phyloP scores from a whole-genome alignment of 2,888 invertebrate species.

The Cosmorhoe ocellata region DNA sequence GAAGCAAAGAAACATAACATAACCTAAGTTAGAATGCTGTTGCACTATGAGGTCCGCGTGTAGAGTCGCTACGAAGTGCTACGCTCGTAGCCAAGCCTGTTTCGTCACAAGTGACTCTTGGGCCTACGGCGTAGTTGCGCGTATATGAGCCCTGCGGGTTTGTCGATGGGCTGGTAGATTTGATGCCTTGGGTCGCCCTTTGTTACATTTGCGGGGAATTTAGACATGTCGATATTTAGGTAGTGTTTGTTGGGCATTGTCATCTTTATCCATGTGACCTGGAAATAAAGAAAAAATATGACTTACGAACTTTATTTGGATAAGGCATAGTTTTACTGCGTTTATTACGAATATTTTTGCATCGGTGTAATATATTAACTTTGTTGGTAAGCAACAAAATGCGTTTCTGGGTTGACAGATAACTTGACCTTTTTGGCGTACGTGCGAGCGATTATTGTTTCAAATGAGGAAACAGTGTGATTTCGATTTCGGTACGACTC shows the following conservation, averaged over 20 bases:
- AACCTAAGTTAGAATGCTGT: background rate
- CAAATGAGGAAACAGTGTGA: too few relatives aligned
- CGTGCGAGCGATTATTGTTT: too few relatives aligned
- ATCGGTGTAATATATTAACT: too few relatives aligned
- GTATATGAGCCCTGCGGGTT: slow-evolving; percentile 89
- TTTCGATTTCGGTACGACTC: too few relatives aligned
- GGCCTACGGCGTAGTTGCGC: slow-evolving; percentile 86
- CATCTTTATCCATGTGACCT: slow-evolving; percentile 88
- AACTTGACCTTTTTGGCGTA: too few relatives aligned
- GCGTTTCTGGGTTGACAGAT: too few relatives aligned
- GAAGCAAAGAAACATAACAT: slow-evolving; percentile 15
- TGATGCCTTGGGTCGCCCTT: slow-evolving; percentile 85
- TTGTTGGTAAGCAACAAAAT: too few relatives aligned
- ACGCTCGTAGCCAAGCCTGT: slow-evolving; percentile 67
- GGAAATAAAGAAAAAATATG: slow-evolving; percentile 38
- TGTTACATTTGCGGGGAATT: slow-evolving; percentile 85
- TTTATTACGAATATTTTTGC: too few relatives aligned
- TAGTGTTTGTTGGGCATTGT: slow-evolving; percentile 93
- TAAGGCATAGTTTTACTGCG: too few relatives aligned
- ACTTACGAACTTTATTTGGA: too few relatives aligned
- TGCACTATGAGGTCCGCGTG: slow-evolving; percentile 28
- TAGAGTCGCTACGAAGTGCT: slow-evolving; percentile 43
- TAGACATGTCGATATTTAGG: slow-evolving; percentile 87
- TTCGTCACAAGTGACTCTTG: slow-evolving; percentile 76
- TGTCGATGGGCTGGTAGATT: slow-evolving; percentile 89